Evolutionary conservation across 1,140 invertebrate genomes (phyloP), one percentile per base, ranked within the genome.

Genomic region (Neodiprion fabricii): DNA sequence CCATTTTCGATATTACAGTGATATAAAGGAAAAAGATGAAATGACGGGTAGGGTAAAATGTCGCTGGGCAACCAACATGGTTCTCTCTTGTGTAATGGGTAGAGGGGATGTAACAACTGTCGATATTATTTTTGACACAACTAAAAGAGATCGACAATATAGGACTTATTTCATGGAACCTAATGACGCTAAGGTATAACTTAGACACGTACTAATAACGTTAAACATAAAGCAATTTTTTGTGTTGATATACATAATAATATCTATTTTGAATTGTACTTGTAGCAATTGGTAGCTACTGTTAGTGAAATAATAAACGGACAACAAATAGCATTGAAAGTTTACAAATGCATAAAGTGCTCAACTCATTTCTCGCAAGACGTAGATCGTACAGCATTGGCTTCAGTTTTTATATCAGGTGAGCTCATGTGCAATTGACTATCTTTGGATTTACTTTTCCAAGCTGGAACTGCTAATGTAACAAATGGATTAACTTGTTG

Each of bases 301-400:
- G 76, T 92, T 14, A 84, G 86, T 3, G 84, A 88, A 23, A 87
- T 88, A 61, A 84, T 92, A 8, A 89, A 87, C 8, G 82, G 85
- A 65, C 86, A 90, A 74, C 85, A 89, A 70, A 88, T 92, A 69
- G 82, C 82, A 14, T 79, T 83, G 82, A 90, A 84, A 88, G 82
- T 90, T 10, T 93, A 90, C 77, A 89, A 89, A 75, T 93, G 92
- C 79, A 89, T 93, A 78, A 92, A 91, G 83, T 93, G 92, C 75
- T 87, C 87, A 10, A 88, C 89, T 8, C 88, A 91, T 71, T 93
- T 93, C 83, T 90, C 88, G 2, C 87, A 89, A 76, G 90, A 91
- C 71, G 85, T 81, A 4, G 86, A 87, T 71, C 83, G 83, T 72
- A 74, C 80, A 14, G 76, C 74, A 17, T 48, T 78, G 12, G 72